phyloP scores from a whole-genome alignment of 2,113 vertebrate genomes.

The Ovis aries region DNA sequence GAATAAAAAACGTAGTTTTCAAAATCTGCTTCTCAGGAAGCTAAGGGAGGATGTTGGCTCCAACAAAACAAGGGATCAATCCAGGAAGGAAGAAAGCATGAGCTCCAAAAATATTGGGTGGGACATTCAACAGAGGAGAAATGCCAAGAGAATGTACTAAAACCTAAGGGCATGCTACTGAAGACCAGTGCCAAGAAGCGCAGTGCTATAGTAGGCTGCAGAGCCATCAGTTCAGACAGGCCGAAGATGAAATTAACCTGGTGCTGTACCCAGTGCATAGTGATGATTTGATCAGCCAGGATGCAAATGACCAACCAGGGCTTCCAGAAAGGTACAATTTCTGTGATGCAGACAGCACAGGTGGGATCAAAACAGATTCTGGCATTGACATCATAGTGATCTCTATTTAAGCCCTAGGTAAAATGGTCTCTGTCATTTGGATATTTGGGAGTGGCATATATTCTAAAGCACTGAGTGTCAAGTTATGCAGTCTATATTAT shows the following conservation, averaged over 20 bases:
- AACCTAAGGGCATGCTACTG: neutral
- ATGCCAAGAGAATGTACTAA: neutral
- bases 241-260: neutral
- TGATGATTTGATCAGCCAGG: neutral
- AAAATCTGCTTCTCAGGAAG: neutral
- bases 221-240: no score
- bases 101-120: neutral
- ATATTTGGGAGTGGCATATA: neutral
- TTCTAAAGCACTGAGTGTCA: neutral
- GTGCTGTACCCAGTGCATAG: neutral
- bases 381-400: neutral
- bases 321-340: neutral
- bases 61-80: neutral
- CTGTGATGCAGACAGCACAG: neutral
- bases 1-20: neutral
- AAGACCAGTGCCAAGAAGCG: neutral
- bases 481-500: neutral
- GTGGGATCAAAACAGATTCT: neutral
- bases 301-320: neutral
- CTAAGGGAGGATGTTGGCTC: neutral
- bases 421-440: neutral
- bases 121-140: neutral
- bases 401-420: neutral
- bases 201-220: fast-evolving
- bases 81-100: neutral